Evolutionary conservation across 1,140 invertebrate genomes (phyloP), one percentile per base, ranked within the genome.

Genomic region (Psix sp.): DNA sequence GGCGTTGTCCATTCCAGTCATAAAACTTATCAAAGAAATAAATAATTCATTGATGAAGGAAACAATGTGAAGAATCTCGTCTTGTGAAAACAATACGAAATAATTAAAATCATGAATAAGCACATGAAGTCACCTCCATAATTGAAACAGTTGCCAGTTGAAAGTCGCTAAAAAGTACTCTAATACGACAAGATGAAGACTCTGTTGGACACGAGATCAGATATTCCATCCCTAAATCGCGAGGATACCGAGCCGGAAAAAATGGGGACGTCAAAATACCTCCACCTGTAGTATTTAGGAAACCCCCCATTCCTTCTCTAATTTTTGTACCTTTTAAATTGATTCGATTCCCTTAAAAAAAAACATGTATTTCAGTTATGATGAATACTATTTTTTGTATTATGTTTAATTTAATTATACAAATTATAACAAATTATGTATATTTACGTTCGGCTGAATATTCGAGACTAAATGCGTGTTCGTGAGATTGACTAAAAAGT

Each of bases 161-260:
- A 76, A 93, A 93, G 77, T 94, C 93, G 2, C 90, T 90, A 74
- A 94, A 94, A 40, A 92, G 86, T 20, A 94, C 74, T 39, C 90
- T 88, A 21, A 94, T 89, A 13, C 88, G 82, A 71, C 91, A 92
- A n/a, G 82, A 79, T 0, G 78, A 74, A 3, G 84, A 84, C 13
- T 88, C 85, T 24, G 82, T 77, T 0, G 84, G 82, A 77, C 92
- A 91, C 10, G 87, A 89, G 16, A 93, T 87, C 3, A 92, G 84
- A 67, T 93, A 91, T 75, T 93, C 92, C 51, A 90, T 88, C 36
- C 89, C 90, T 70, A 93, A 89, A 70, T 93, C 92, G 13, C 90
- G 86, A 0, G 92, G 91, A 85, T 93, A 93, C 7, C 88, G 85
- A 66, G 90, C 87, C 0, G 93, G 92, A 60, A 93, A 93, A 79